Base-by-base conservation (phyloP, 2,888 invertebrate species). In the Aleiodes alternator region DNA sequence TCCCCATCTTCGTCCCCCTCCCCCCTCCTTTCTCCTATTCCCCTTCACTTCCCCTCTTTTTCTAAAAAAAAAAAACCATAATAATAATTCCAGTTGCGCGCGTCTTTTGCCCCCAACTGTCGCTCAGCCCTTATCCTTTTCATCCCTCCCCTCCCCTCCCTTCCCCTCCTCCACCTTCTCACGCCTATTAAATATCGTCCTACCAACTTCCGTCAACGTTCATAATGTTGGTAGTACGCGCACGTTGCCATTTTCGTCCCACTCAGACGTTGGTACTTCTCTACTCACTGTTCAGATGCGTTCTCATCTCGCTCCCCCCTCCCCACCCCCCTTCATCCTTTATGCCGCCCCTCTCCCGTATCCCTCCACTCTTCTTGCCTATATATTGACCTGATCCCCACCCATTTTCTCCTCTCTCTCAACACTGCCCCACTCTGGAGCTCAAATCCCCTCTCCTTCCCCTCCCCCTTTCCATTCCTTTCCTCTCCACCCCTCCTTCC, bases 301-400 rank as follows among this genome's bases (percentile, higher is more conserved):
- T 23, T 14, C 73, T 48, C 59, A 31, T 61, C 61, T 55, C 12
- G n/a, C 31, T 5, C 34, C 16, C 50, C 43, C 43, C 48, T 38
- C 12, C 57, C 23, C 23, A 29, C 57, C 34, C 38, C 34, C 8
- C 50, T 23, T 23, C 23, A 23, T 23, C 50, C 77, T 51, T 12
- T 43, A 23, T 23, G 23, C 23, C 23, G 23, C 57, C 34, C 51
- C 55, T 38, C 38, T 50, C 8, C 50, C n/a, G n/a, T n/a, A n/a
- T n/a, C 48, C 77, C 72, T 48, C 59, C 14, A 23, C 48, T 64
- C 71, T 34, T 38, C 72, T 69, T 66, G 69, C 78, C 76, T 43
- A 70, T 77, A 79, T 81, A 79, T 81, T 78, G 81, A 80, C 79
- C 79, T 81, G 76, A 79, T 74, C 48, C 75, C 55, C 74, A 51